These are phyloP conservation scores for Pyrochroa serraticornis DNA, from an alignment of 2,888 invertebrate species.

Conservation along the genomic window DNA sequence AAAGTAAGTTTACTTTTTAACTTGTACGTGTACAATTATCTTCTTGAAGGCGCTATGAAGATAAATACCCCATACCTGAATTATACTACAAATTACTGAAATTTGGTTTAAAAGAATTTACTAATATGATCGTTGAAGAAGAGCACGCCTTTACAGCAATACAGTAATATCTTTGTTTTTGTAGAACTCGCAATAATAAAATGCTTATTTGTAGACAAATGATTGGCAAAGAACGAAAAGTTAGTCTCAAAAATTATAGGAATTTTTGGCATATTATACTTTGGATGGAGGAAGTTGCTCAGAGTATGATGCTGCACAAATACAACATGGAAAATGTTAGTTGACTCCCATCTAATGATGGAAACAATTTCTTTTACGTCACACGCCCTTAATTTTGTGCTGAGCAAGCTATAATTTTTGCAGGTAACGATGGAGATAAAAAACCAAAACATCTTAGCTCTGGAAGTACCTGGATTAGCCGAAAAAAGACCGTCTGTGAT, in stretches of 20 bases:
- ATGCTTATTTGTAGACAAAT: too few species aligned
- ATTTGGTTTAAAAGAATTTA: conserved; percentile 18
- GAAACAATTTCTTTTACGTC: too few species aligned
- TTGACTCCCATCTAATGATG: too few species aligned
- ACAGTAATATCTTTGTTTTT: too few species aligned
- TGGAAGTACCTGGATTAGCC: conserved; percentile 67
- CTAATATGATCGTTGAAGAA: too few species aligned
- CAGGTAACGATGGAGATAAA: too few species aligned
- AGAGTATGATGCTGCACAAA: conserved; percentile 49
- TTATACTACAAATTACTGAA: conserved; percentile 23
- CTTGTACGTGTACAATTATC: not conserved
- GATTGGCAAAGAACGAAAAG: conserved; percentile 29
- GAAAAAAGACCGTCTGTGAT: conserved; percentile 73
- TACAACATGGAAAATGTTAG: conserved; percentile 52
- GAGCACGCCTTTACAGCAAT: too few species aligned
- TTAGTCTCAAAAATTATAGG: conserved; percentile 58
- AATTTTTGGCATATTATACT: conserved; percentile 63
- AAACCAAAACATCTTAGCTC: not conserved
- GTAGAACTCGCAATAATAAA: too few species aligned
- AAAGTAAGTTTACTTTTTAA: conserved; percentile 8
- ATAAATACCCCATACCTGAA: conserved; percentile 30
- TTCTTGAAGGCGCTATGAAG: conserved; percentile 1
- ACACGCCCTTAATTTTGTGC: too few species aligned
- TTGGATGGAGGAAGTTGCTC: conserved; percentile 68
- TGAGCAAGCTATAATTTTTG: too few species aligned